A percentile compares a stretch with the other conserved stretches of the same genome.
phyloP scores from a whole-genome alignment of 2,113 vertebrate species.

The Pterophyllum scalare region DNA sequence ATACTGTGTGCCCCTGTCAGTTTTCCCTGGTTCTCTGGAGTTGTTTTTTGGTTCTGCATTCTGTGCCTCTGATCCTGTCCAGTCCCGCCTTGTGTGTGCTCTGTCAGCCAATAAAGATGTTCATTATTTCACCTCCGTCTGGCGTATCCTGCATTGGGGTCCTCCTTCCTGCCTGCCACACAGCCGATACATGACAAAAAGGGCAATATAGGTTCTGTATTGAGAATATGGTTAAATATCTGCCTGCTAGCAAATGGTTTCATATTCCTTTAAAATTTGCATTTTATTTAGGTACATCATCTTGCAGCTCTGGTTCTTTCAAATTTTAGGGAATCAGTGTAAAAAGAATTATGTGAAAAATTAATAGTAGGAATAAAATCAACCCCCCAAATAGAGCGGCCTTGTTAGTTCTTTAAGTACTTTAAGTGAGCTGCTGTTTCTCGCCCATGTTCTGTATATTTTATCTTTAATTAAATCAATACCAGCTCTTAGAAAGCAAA shows the following conservation, averaged over 20 bases:
- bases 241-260: not conserved
- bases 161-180: too few relatives aligned
- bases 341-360: not conserved
- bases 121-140: too few relatives aligned
- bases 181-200: too few relatives aligned
- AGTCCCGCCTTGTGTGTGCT: too few relatives aligned
- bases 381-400: not conserved
- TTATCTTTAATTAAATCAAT: constrained; percentile 71
- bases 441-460: constrained; percentile 30
- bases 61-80: too few relatives aligned
- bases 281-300: not conserved
- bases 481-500: constrained; percentile 57
- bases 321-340: not conserved
- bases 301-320: not conserved
- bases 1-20: too few relatives aligned
- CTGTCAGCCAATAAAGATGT: too few relatives aligned
- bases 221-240: not conserved
- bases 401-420: constrained; percentile 45
- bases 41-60: too few relatives aligned
- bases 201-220: not conserved
- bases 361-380: not conserved
- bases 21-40: too few relatives aligned
- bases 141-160: too few relatives aligned
- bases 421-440: constrained; percentile 28
- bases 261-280: not conserved